These are phyloP conservation scores for Mythimna ferrago DNA, from an alignment of 2,888 invertebrate species.

Conservation along the genomic window DNA sequence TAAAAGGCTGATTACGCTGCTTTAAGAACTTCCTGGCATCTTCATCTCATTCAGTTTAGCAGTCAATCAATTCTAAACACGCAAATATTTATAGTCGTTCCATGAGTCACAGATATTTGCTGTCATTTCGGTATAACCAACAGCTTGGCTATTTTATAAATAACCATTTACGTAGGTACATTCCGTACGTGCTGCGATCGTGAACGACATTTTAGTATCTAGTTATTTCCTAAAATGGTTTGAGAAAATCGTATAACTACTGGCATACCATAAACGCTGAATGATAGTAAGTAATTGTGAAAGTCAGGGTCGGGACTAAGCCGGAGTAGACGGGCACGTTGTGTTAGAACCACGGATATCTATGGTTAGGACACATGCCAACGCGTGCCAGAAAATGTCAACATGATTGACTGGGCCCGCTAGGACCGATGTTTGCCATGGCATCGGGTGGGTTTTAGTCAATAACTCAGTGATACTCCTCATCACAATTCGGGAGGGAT, in stretches of 20 bases:
- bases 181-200: slow-evolving; percentile 26
- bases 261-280: not conserved
- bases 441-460: too few relatives aligned
- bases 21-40: not conserved
- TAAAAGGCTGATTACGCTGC: not conserved
- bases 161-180: slow-evolving; percentile 42
- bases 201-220: slow-evolving; percentile 26
- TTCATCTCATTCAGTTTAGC: not conserved
- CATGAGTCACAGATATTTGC: slow-evolving; percentile 41
- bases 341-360: too few relatives aligned
- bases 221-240: slow-evolving; percentile 5
- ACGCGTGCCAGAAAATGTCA: not conserved
- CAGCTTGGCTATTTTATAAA: slow-evolving; percentile 46
- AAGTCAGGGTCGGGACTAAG: slow-evolving; percentile 17
- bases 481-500: too few relatives aligned
- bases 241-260: slow-evolving; percentile 4
- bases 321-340: too few relatives aligned
- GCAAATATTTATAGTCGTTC: slow-evolving; percentile 1
- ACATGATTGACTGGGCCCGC: too few relatives aligned
- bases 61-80: slow-evolving; percentile 9
- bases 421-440: not conserved
- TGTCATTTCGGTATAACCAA: slow-evolving; percentile 20
- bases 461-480: too few relatives aligned
- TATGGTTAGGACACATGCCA: too few relatives aligned
- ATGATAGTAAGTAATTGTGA: not conserved